Evolutionary conservation across 2,797 vertebrate genomes (phyloP), one percentile per base, ranked within the genome.

Genomic region (Chelidonichthys spinosus): DNA sequence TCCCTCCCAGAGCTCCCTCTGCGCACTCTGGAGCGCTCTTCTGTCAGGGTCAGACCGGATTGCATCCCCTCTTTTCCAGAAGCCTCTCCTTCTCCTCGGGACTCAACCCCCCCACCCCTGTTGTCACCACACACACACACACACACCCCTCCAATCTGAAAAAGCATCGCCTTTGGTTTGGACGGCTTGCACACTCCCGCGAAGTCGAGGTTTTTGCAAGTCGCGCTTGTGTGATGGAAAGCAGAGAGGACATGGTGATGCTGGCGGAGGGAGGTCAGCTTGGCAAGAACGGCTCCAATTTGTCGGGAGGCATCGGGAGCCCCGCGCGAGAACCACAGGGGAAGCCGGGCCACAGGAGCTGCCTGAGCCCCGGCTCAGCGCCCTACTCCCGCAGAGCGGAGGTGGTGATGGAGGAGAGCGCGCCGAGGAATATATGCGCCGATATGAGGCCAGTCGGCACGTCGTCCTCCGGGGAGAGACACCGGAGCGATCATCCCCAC

Each of bases 1-100:
- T 96, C 96, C 97, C 96, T 97, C 97, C 96, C 97, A 97, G 96
- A 96, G 95, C 95, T 96, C 92, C 95, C 91, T 78, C 88, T 94
- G 93, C 91, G 95, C 96, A 90, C 95, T 95, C 94, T 90, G 94
- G 88, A 96, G 95, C 93, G 94, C 89, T 95, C 93, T 92, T 94
- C 95, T 95, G 95, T 94, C 95, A 96, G 96, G 96, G 96, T 97
- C 96, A 96, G 93, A 96, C 94, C 94, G 86, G 87, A 94, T 87
- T 87, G 86, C 89, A 81, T 90, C 89, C 87, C 84, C 56, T 79
- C 83, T 83, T 69, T 93, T 87, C 85, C 71, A 79, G 72, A 84
- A 89, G 63, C 83, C 84, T 89, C 84, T 86, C 83, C 83, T 77
- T 81, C 81, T 85, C 69, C 62, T 72, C 44, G 33, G 69, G 72